Base-by-base conservation (phyloP, 2,888 invertebrate genomes). In the Zelleria hepariella region DNA sequence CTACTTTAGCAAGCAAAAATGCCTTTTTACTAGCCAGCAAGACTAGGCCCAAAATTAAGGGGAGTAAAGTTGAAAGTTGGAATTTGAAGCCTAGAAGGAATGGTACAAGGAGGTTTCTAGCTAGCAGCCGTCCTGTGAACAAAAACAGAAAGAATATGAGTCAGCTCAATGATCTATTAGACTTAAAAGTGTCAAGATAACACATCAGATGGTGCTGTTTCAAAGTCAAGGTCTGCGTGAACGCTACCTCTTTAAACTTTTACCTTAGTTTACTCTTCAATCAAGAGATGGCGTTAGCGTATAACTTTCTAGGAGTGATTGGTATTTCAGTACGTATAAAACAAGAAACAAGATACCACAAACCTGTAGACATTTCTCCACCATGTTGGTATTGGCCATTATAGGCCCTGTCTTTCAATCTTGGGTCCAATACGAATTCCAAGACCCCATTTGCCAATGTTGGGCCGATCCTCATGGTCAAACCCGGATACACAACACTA, bases 51-150 rank as follows among this genome's bases (percentile, higher is more conserved):
- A 96, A 91, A 7, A 95, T 71, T 58, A 96, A 72, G 0, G 95
- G 95, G 18, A 95, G 80, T 61, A 96, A 74, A 0, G 94, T 93
- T 1, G 93, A 91, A 52, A 95, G 80, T 71, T 94, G 95, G 71
- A 96, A 94, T 80, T 95, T 95, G 65, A 95, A 91, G 6, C 95
- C 95, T 10, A 95, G 86, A 1, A 96, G 88, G 67, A 95, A 91
- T 24, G 95, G 95, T 20, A 96, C 82, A n/a, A 95, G 70, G 59
- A 95, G 91, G 64, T 94, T 93, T 65, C 93, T 90, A 58, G 95
- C 90, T 62, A 95, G 71, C 25, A 94, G 80, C 20, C 93, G 92
- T 64, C 93, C 95, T 95, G 90, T n/a, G n/a, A n/a, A n/a, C n/a
- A 63, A 92, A 92, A 60, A 42, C 15, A 25, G 25, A 54, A 18